Percentiles rank a stretch among this genome's conserved stretches.
Conservation (phyloP, 2,797 vertebrate genomes). For the Poecilia gillii region DNA sequence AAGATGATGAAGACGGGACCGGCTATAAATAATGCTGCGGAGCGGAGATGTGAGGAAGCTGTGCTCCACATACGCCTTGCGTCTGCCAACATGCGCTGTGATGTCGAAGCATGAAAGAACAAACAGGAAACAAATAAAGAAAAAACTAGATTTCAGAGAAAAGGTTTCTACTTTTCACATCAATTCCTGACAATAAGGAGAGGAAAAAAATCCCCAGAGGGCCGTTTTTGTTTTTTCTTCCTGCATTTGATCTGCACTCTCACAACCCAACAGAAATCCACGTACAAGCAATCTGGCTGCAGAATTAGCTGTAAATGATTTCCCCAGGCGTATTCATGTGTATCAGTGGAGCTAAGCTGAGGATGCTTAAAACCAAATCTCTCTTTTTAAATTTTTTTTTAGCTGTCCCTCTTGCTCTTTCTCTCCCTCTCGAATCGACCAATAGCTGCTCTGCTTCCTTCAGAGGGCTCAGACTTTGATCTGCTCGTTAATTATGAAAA, state of each 20-base stretch:
- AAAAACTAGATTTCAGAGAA: background rate
- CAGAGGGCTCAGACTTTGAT: conserved; percentile 78
- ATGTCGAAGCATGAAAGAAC: conserved; percentile 43
- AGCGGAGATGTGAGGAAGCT: conserved; percentile 54
- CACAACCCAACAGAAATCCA: conserved; percentile 57
- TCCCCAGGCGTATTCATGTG: conserved; percentile 65
- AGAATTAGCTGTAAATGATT: conserved; percentile 76
- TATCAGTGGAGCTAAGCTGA: conserved; percentile 48
- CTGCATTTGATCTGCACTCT: conserved; percentile 61
- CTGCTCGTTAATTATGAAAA: conserved; percentile 82
- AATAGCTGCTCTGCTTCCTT: conserved; percentile 63
- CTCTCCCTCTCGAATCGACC: conserved; percentile 61
- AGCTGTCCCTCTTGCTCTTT: conserved; percentile 16
- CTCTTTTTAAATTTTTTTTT: conserved; percentile 6
- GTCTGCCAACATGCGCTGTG: conserved; percentile 48
- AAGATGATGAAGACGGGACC: conserved; percentile 38
- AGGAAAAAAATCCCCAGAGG: conserved; percentile 12
- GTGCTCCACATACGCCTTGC: conserved; percentile 69
- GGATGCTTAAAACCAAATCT: conserved; percentile 67
- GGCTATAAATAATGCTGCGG: conserved; percentile 77
- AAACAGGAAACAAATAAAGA: conserved; percentile 23
- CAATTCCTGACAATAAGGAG: conserved; percentile 43
- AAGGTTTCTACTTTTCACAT: conserved; percentile 26
- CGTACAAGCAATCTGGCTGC: conserved; percentile 66
- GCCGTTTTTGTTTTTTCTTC: conserved; percentile 7